Percentiles rank a stretch among this genome's conserved stretches.
Evolutionary conservation across 2,888 invertebrate species (phyloP).

Genomic region (Dromius quadrimaculatus): DNA sequence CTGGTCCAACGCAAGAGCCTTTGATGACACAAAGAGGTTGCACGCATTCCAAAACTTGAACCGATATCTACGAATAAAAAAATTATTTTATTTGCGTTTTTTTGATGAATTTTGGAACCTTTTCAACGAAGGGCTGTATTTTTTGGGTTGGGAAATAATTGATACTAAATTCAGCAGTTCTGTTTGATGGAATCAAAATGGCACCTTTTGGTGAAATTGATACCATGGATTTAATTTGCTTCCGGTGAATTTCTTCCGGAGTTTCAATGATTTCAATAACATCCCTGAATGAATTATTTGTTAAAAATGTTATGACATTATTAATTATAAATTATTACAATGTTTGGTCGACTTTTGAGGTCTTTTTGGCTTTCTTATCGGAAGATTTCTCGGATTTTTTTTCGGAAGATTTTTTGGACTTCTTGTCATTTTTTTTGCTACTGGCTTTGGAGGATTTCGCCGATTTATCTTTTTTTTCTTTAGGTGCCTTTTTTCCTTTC

Average conservation of each 20-base stretch:
- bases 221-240: slow-evolving; percentile 57
- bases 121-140: slow-evolving; percentile 62
- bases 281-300: neutral
- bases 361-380: no score
- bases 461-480: slow-evolving; percentile 42
- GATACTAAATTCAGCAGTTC: slow-evolving; percentile 62
- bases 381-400: neutral
- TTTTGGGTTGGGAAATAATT: slow-evolving; percentile 63
- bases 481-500: slow-evolving; percentile 52
- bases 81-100: neutral
- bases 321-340: neutral
- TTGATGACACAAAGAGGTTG: slow-evolving; percentile 69
- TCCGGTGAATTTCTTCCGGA: slow-evolving; percentile 44
- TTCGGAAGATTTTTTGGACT: neutral
- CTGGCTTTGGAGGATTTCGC: neutral
- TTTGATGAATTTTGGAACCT: slow-evolving; percentile 55
- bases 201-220: slow-evolving; percentile 61
- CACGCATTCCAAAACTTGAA: slow-evolving; percentile 67
- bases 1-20: slow-evolving; percentile 69
- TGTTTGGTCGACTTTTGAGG: neutral
- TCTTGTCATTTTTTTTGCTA: slow-evolving; percentile 19
- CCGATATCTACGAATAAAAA: slow-evolving; percentile 68
- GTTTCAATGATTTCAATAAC: slow-evolving; percentile 24
- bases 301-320: neutral
- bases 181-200: slow-evolving; percentile 61